Evolutionary conservation across 2,797 vertebrate species (phyloP).

Genomic region (Pelodytes ibericus): DNA sequence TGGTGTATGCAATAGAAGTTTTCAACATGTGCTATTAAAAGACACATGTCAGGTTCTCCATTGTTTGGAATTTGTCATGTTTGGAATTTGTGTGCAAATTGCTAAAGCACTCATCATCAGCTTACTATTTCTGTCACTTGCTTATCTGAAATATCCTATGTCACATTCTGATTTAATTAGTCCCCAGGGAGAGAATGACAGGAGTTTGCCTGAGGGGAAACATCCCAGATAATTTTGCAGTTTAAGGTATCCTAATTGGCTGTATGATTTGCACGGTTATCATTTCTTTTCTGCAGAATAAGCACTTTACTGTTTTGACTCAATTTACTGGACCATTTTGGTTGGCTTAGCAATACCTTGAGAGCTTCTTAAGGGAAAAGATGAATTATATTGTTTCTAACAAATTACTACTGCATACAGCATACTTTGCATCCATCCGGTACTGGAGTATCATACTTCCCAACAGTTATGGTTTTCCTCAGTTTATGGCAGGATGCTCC

Average conservation of each 20-base stretch:
- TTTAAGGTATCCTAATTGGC: constrained; percentile 40
- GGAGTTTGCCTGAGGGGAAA: constrained; percentile 40
- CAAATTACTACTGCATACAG: neutral
- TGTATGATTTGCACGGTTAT: constrained; percentile 21
- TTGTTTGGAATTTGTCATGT: constrained; percentile 24
- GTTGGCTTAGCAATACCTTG: neutral
- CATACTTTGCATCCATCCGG: too few relatives aligned
- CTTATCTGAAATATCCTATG: constrained; percentile 23
- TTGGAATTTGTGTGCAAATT: constrained; percentile 8
- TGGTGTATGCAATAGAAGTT: constrained; percentile 12
- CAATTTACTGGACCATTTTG: neutral
- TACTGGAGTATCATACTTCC: too few relatives aligned
- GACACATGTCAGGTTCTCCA: constrained; percentile 17
- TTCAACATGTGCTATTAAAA: constrained; percentile 3
- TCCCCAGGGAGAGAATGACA: constrained; percentile 41
- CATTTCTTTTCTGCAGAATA: constrained; percentile 6
- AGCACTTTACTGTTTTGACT: constrained; percentile 12
- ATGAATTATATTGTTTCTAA: neutral
- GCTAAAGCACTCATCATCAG: neutral
- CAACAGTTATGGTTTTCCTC: too few relatives aligned
- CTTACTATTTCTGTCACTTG: constrained; percentile 48
- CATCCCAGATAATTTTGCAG: constrained; percentile 22
- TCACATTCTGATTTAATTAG: constrained; percentile 52
- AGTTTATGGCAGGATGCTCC: too few relatives aligned
- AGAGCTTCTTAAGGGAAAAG: neutral